Percentiles rank a stretch among this genome's conserved stretches.
Evolutionary conservation across 1,140 invertebrate species (phyloP).

Genomic region (Drosophila ercepeae): DNA sequence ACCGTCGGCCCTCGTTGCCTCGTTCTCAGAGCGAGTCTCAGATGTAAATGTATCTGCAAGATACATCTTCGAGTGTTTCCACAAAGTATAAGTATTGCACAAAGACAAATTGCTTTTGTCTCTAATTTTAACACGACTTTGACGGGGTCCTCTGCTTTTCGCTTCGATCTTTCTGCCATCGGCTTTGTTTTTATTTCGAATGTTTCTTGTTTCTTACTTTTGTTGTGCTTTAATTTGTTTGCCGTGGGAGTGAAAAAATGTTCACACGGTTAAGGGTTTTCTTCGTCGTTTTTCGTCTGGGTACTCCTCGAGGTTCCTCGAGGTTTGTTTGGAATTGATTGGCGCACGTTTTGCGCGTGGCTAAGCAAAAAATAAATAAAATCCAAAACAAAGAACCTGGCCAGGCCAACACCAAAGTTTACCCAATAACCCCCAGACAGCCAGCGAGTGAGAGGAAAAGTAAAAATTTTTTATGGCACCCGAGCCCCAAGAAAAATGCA

Average conservation of each 20-base stretch:
- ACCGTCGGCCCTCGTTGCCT: slow-evolving; percentile 5
- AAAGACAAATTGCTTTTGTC: slow-evolving; percentile 79
- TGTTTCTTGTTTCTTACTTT: too few relatives aligned
- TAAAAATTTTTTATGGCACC: slow-evolving; percentile 33
- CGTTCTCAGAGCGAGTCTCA: slow-evolving; percentile 14
- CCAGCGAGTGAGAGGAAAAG: slow-evolving; percentile 32
- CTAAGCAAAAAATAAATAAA: slow-evolving; percentile 26
- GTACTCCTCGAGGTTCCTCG: slow-evolving; percentile 9
- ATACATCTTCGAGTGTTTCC: slow-evolving; percentile 47
- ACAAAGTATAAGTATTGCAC: slow-evolving; percentile 54
- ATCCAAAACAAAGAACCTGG: neutral
- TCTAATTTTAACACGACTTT: slow-evolving; percentile 75
- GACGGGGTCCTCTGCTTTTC: slow-evolving; percentile 29
- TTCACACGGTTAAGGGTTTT: slow-evolving; percentile 66
- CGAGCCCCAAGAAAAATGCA: slow-evolving; percentile 41
- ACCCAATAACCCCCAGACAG: slow-evolving; percentile 20
- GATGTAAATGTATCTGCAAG: slow-evolving; percentile 75
- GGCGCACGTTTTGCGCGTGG: slow-evolving; percentile 79
- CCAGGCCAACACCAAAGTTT: slow-evolving; percentile 21
- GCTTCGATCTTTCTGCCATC: slow-evolving; percentile 4
- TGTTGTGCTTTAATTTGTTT: slow-evolving; percentile 71
- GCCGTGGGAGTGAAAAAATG: slow-evolving; percentile 70
- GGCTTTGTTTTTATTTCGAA: slow-evolving; percentile 4
- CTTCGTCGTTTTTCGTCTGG: slow-evolving; percentile 21
- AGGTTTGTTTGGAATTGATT: slow-evolving; percentile 65